Conservation (phyloP, 2,797 vertebrate genomes). For the Furcifer pardalis region DNA sequence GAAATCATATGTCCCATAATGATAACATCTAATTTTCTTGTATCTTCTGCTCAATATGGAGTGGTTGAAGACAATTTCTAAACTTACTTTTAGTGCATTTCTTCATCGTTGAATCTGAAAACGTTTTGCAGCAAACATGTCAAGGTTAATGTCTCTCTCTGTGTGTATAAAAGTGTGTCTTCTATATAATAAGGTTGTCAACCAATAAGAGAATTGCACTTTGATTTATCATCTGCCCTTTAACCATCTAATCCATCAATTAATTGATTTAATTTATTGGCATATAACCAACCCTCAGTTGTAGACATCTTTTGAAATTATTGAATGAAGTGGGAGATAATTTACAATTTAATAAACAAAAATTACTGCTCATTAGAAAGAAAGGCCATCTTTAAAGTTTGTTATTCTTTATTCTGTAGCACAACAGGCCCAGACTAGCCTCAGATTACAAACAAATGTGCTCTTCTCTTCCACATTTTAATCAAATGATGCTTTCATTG, state of each 20-base stretch:
- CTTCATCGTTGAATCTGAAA: background rate
- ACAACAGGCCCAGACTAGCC: background rate
- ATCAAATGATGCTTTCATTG: background rate
- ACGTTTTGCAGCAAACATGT: conserved; percentile 1
- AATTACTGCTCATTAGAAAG: conserved; percentile 3
- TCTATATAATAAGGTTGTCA: conserved; percentile 12
- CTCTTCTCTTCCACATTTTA: conserved; percentile 8
- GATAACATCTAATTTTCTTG: background rate
- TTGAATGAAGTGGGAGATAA: conserved; percentile 17
- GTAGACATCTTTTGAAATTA: conserved; percentile 32
- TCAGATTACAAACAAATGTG: background rate
- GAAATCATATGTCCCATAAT: background rate
- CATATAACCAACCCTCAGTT: background rate
- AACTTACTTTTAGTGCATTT: background rate
- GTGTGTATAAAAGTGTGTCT: background rate
- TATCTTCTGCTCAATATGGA: too few relatives aligned
- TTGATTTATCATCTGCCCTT: conserved; percentile 32
- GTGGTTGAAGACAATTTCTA: background rate
- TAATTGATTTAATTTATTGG: conserved; percentile 37
- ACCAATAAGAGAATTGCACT: conserved; percentile 7
- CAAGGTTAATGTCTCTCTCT: background rate
- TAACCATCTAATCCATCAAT: conserved; percentile 30
- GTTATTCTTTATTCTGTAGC: background rate
- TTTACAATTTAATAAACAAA: conserved; percentile 30
- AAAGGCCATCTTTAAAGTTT: background rate